A percentile compares a stretch with the other conserved stretches of the same genome.
Evolutionary conservation across 2,888 invertebrate genomes (phyloP).

Genomic region (Hermaeophaga mercurialis): DNA sequence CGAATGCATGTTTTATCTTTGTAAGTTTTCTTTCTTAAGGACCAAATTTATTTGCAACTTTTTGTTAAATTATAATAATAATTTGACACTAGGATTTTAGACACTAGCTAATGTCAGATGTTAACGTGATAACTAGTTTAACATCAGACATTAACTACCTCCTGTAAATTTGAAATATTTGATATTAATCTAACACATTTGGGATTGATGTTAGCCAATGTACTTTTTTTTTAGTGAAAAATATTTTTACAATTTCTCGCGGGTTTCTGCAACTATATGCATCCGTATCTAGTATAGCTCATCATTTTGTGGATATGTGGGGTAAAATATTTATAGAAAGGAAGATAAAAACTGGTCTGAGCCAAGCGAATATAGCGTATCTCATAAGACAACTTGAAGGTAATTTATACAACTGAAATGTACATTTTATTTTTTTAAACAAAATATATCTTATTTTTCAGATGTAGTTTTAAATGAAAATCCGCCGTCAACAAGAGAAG

Average conservation of each 20-base stretch:
- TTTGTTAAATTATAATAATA: no score
- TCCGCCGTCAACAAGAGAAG: constrained; percentile 48
- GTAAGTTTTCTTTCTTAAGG: constrained; percentile 48
- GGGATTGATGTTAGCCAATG: no score
- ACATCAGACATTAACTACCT: no score
- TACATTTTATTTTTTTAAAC: neutral
- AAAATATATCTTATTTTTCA: no score
- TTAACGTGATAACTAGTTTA: no score
- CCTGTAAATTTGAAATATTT: neutral
- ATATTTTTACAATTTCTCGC: constrained; percentile 61
- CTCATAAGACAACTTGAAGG: constrained; percentile 66
- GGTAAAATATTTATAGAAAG: constrained; percentile 55
- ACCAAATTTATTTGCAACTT: no score
- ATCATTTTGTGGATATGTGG: constrained; percentile 58
- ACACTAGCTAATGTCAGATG: no score
- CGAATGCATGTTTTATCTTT: constrained; percentile 57
- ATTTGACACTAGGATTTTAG: no score
- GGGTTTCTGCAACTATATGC: constrained; percentile 59
- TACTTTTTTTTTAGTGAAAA: constrained; percentile 58
- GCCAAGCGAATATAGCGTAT: constrained; percentile 63
- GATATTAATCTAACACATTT: no score
- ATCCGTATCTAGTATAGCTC: constrained; percentile 58
- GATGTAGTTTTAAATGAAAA: constrained; percentile 54
- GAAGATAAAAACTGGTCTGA: constrained; percentile 56
- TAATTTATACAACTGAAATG: constrained; percentile 41